Base-by-base conservation (phyloP, 2,888 invertebrate genomes). In the Harpagoxenus sublaevis region DNA sequence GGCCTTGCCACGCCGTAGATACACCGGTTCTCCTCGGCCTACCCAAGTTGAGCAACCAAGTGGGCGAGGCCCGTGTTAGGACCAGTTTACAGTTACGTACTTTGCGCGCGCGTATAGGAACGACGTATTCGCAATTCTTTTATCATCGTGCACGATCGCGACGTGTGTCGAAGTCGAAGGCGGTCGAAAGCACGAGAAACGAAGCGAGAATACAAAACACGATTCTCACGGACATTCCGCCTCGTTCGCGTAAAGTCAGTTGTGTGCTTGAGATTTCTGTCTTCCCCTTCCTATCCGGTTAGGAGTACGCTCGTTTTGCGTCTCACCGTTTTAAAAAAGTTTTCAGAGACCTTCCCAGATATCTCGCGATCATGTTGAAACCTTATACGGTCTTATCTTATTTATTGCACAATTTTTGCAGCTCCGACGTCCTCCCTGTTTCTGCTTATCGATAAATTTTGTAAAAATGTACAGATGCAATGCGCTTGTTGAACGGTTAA, bases 21-120 rank as follows among this genome's bases (percentile, higher is more conserved):
- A 83, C 89, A 88, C 90, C 87, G 87, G 89, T 91, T 91, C 87
- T 87, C 89, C 89, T 89, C 90, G 89, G 68, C 65, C 87, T 86
- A 79, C 83, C 75, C 78, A 87, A 89, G 90, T 90, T 90, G 88
- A 90, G 90, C 86, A 90, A 90, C 84, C 8, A 35, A 73, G 62
- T 89, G 88, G 89, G 89, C 87, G 89, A 89, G 89, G 89, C 84
- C 74, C 39, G 83, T 71, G 82, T 88, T 88, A 88, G 88, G 89
- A 87, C 89, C 87, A 88, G 89, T 89, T 89, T 89, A 89, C 89
- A 85, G 89, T 89, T 89, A 89, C 74, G 60, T 73, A 60, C 60
- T 73, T 71, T n/a, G 53, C 79, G 28, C 79, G 60, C 68, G 60
- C 57, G 31, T 60, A 81, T 60, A 81, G 12, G 39, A 71, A 73